Conservation (phyloP, 1,140 invertebrate genomes). For the Heliothis virescens region DNA sequence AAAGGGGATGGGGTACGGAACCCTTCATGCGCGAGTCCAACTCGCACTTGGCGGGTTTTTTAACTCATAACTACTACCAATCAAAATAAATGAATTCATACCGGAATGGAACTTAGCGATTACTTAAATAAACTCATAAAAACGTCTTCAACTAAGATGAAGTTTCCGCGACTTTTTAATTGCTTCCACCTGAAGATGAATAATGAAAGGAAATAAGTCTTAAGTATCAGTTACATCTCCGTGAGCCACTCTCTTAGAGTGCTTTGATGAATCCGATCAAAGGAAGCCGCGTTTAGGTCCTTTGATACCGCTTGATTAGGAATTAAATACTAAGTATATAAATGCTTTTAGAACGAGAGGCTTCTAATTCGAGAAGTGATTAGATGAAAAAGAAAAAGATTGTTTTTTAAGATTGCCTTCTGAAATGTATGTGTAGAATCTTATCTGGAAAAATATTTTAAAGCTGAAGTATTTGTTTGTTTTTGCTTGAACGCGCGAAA, state of each 20-base stretch:
- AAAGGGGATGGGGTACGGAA: too few relatives aligned
- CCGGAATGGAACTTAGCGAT: background rate
- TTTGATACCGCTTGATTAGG: background rate
- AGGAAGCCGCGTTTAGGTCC: background rate
- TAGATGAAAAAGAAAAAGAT: too few relatives aligned
- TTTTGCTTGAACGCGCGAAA: too few relatives aligned
- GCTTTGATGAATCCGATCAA: background rate
- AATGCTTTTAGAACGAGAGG: background rate
- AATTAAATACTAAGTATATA: background rate
- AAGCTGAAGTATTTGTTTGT: too few relatives aligned
- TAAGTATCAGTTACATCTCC: background rate
- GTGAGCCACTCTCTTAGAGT: background rate
- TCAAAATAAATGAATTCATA: background rate
- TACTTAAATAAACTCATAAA: background rate
- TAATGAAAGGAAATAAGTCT: background rate
- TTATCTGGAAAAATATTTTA: too few relatives aligned
- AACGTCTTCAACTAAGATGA: background rate
- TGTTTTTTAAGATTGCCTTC: too few relatives aligned
- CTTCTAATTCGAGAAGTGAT: too few relatives aligned
- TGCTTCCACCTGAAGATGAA: background rate
- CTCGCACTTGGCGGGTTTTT: background rate
- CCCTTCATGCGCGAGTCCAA: too few relatives aligned
- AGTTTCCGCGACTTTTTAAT: slow-evolving; percentile 15
- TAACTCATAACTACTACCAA: background rate
- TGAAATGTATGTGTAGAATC: too few relatives aligned